These are phyloP conservation scores for Selene dorsalis DNA, from an alignment of 2,797 vertebrate species.

Conservation along the genomic window DNA sequence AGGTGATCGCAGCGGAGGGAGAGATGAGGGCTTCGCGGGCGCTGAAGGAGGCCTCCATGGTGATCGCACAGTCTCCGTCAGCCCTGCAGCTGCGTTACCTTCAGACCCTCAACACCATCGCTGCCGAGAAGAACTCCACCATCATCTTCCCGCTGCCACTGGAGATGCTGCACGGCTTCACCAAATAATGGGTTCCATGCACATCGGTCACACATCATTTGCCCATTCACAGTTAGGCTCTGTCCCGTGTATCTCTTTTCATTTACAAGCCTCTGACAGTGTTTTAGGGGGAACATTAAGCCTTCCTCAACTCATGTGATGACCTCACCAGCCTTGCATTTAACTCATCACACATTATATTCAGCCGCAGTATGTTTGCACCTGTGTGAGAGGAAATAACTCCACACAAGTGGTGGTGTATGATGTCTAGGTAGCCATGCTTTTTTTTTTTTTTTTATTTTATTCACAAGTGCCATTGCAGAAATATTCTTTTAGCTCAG, in stretches of 20 bases:
- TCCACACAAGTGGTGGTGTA: background rate
- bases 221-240: background rate
- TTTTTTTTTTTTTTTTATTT: background rate
- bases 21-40: conserved; percentile 97
- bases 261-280: background rate
- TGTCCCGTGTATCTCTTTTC: background rate
- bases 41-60: conserved; percentile 94
- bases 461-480: background rate
- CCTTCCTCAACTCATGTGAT: background rate
- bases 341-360: background rate
- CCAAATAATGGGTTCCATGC: conserved; percentile 61
- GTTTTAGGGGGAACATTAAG: background rate
- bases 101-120: conserved; percentile 96
- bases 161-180: conserved; percentile 90
- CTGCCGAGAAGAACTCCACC: conserved; percentile 96
- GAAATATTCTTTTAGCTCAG: background rate
- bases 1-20: conserved; percentile 97
- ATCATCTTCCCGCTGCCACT: conserved; percentile 96
- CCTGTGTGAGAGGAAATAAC: background rate
- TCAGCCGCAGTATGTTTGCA: background rate
- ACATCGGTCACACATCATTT: background rate
- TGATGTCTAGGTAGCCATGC: background rate
- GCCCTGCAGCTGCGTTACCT: conserved; percentile 96
- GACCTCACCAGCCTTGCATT: background rate
- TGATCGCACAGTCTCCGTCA: conserved; percentile 93